phyloP scores from a whole-genome alignment of 1,140 invertebrate species.

The Megalopta genalis region DNA sequence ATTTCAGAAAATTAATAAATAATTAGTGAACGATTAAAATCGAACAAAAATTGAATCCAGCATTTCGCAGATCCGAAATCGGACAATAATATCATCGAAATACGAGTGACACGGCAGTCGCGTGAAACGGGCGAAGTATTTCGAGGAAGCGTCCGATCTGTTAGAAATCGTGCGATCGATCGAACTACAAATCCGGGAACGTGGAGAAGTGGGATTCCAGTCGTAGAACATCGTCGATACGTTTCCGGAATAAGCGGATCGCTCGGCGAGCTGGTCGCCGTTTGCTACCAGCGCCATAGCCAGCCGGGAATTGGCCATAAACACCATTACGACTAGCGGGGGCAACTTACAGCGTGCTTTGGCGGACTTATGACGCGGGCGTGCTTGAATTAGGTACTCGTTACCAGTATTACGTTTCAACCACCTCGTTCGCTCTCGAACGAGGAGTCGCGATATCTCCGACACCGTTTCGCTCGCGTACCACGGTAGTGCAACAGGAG shows the following conservation, averaged over 20 bases:
- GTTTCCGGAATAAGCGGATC: conserved; percentile 63
- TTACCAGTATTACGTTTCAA: conserved; percentile 76
- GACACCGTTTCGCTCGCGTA: conserved; percentile 2
- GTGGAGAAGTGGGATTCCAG: conserved; percentile 56
- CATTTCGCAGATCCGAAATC: too few species aligned
- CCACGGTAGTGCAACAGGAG: conserved; percentile 15
- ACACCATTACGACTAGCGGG: conserved; percentile 73
- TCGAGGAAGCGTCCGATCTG: too few species aligned
- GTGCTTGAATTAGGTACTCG: conserved; percentile 76
- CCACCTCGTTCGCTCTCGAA: conserved; percentile 56
- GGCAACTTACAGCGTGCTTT: conserved; percentile 75
- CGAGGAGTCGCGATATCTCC: conserved; percentile 4
- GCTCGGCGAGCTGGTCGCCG: conserved; percentile 28
- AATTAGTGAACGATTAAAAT: too few species aligned
- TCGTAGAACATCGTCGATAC: conserved; percentile 35
- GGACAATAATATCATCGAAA: too few species aligned
- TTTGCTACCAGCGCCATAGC: conserved; percentile 60
- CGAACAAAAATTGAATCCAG: too few species aligned
- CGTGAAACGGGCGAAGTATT: too few species aligned
- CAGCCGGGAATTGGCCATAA: conserved; percentile 73
- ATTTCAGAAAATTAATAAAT: too few species aligned
- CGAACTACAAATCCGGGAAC: too few species aligned
- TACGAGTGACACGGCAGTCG: too few species aligned
- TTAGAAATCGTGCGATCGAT: too few species aligned
- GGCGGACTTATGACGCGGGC: conserved; percentile 73